Conservation (phyloP, 2,113 vertebrate species). For the Casuarius casuarius region DNA sequence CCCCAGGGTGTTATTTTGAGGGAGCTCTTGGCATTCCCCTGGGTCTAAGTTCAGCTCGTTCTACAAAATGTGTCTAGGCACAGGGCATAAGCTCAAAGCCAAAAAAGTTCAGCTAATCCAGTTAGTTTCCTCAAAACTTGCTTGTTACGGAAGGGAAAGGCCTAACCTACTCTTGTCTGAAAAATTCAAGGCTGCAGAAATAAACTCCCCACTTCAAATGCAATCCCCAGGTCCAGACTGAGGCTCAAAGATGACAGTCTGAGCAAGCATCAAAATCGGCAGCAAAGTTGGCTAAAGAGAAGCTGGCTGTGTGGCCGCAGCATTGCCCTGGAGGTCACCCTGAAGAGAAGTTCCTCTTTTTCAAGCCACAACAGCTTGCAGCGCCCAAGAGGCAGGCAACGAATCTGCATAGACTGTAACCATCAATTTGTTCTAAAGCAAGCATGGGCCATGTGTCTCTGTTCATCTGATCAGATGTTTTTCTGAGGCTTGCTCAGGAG, state of each 20-base stretch:
- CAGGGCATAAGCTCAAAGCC: background rate
- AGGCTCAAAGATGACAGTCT: background rate
- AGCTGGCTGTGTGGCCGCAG: background rate
- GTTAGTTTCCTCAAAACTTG: background rate
- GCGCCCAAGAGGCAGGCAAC: background rate
- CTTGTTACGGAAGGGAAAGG: background rate
- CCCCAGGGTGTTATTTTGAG: background rate
- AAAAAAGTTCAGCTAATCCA: background rate
- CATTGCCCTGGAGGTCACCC: background rate
- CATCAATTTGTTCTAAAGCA: rapidly evolving
- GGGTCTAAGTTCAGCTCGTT: background rate
- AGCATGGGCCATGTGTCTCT: background rate
- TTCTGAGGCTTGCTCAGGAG: background rate
- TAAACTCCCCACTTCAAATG: background rate
- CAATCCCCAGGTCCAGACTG: background rate
- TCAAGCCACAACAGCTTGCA: rapidly evolving
- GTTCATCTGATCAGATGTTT: rapidly evolving
- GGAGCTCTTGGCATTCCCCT: background rate
- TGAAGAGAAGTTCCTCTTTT: background rate
- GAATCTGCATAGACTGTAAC: background rate
- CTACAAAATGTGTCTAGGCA: background rate
- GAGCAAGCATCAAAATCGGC: background rate
- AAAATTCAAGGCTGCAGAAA: background rate
- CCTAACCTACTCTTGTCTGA: background rate
- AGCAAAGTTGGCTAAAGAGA: background rate